phyloP scores from a whole-genome alignment of 2,888 invertebrate genomes.

The Laothoe populi region DNA sequence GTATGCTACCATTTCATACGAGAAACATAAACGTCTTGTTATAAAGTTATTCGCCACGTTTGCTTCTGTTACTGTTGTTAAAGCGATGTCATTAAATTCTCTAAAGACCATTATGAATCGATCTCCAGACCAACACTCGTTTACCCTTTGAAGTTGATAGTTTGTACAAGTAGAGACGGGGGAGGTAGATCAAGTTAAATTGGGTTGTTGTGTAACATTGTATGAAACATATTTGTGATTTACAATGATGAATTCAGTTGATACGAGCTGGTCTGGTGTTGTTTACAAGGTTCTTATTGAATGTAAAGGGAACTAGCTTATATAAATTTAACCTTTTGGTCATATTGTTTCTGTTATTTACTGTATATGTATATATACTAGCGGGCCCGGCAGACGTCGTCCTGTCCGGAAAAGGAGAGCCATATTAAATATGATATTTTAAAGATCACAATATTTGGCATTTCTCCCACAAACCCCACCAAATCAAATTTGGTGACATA shows the following conservation, averaged over 20 bases:
- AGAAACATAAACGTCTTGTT: constrained; percentile 17
- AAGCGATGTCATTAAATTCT: constrained; percentile 5
- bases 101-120: background rate
- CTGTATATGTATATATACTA: too few relatives aligned
- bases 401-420: too few relatives aligned
- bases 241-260: constrained; percentile 13
- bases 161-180: background rate
- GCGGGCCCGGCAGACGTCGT: too few relatives aligned
- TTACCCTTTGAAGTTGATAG: background rate
- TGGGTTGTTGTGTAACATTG: constrained; percentile 6
- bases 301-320: background rate
- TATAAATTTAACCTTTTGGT: background rate
- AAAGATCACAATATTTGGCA: too few relatives aligned
- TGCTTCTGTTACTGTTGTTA: constrained; percentile 14
- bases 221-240: constrained; percentile 22
- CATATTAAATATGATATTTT: too few relatives aligned
- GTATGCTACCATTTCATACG: background rate
- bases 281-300: constrained; percentile 4
- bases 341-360: background rate
- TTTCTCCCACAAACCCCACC: too few relatives aligned
- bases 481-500: too few relatives aligned
- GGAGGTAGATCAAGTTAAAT: background rate
- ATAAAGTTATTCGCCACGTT: constrained; percentile 19
- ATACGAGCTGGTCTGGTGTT: background rate
- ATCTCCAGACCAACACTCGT: background rate